A percentile compares a stretch with the other conserved stretches of the same genome.
phyloP scores from a whole-genome alignment of 2,113 vertebrate species.

The Mormyrus lacerda region DNA sequence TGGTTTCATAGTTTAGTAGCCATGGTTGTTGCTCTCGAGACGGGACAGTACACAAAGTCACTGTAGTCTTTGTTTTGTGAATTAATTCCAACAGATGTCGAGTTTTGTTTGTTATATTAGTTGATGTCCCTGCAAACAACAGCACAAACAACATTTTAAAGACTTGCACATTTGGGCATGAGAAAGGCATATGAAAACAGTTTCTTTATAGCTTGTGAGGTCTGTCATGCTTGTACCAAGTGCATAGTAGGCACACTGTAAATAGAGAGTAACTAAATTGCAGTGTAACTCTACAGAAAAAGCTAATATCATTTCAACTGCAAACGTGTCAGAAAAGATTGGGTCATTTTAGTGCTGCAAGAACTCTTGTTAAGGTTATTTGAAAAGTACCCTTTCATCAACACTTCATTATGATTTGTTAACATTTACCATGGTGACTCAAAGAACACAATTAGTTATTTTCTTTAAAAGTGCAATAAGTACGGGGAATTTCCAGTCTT shows the following conservation, averaged over 20 bases:
- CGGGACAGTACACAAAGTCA: neutral
- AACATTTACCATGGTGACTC: neutral
- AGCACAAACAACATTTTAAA: neutral
- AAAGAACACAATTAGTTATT: neutral
- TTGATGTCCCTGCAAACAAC: neutral
- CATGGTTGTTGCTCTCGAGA: neutral
- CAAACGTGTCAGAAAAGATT: neutral
- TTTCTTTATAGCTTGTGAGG: neutral
- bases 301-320: neutral
- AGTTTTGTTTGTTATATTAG: neutral
- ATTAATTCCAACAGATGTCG: neutral
- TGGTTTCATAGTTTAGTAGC: neutral
- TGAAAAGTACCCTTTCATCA: neutral
- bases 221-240: neutral
- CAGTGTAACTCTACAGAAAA: neutral
- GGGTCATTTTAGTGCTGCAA: neutral
- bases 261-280: neutral
- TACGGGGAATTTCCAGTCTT: neutral
- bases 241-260: neutral
- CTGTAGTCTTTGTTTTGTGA: neutral
- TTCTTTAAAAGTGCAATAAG: constrained; percentile 15
- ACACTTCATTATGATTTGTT: neutral
- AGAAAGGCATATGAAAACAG: neutral
- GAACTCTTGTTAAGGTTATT: neutral
- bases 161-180: neutral